phyloP scores from a whole-genome alignment of 2,888 invertebrate genomes.

The Leptopterna dolabrata region DNA sequence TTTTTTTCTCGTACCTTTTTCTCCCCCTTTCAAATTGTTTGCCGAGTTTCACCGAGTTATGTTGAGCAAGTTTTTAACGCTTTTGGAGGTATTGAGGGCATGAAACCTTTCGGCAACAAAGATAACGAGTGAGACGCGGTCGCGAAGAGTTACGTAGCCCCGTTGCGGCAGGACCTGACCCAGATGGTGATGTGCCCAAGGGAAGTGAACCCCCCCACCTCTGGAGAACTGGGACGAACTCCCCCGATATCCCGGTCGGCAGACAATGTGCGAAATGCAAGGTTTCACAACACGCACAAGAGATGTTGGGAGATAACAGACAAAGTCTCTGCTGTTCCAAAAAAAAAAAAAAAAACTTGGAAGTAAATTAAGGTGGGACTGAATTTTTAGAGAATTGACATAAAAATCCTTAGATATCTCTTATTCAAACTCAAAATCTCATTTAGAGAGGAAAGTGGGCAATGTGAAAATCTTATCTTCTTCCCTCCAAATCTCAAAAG shows the following conservation, averaged over 20 bases:
- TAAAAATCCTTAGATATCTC: too few species aligned
- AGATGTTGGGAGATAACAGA: too few species aligned
- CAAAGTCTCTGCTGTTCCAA: too few species aligned
- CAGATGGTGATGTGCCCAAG: conserved; percentile 6
- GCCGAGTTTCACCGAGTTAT: conserved; percentile 35
- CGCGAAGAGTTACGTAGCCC: background rate
- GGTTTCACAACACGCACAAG: too few species aligned
- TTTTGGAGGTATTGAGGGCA: conserved; percentile 41
- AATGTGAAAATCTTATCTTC: too few species aligned
- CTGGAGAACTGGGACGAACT: background rate
- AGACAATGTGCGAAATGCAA: background rate
- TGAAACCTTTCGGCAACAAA: conserved; percentile 21
- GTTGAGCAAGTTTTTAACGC: conserved; percentile 45
- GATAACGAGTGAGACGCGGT: conserved; percentile 20
- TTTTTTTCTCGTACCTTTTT: background rate
- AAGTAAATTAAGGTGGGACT: too few species aligned
- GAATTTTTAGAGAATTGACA: too few species aligned
- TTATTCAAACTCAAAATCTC: too few species aligned
- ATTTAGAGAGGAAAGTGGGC: too few species aligned
- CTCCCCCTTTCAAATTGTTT: conserved; percentile 33
- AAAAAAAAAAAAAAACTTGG: too few species aligned
- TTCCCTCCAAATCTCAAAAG: too few species aligned
- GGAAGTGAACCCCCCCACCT: background rate
- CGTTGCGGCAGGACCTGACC: conserved; percentile 11
- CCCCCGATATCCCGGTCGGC: too few species aligned